Conservation (phyloP, 2,113 vertebrate species). For the Corythoichthys haematopterus region DNA sequence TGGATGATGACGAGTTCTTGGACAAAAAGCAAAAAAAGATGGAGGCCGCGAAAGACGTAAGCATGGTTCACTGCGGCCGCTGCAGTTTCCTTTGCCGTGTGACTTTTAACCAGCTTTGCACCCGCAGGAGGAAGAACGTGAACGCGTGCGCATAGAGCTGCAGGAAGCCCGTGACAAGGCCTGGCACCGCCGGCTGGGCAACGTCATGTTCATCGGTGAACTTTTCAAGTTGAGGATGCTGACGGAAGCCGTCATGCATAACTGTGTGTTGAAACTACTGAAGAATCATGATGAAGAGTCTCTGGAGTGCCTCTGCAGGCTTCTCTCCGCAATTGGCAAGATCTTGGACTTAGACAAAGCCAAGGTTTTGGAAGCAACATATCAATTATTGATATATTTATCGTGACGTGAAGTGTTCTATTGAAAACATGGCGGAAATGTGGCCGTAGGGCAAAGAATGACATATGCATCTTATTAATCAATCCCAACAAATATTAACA, state of each 20-base stretch:
- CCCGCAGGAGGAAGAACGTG: conserved; percentile 78
- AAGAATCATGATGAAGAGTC: conserved; percentile 98
- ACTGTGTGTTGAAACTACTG: conserved; percentile 94
- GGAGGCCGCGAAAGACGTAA: conserved; percentile 82
- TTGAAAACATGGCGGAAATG: no score
- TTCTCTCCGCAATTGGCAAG: conserved; percentile 96
- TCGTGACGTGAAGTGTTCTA: no score
- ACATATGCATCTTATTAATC: no score
- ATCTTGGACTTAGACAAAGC: conserved; percentile 96
- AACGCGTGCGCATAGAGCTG: conserved; percentile 84
- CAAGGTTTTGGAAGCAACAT: conserved; percentile 69
- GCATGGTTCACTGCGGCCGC: conserved; percentile 18
- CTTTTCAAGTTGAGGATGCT: conserved; percentile 98
- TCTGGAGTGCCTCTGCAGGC: conserved; percentile 92
- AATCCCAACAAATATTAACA: no score
- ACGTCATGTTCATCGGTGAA: conserved; percentile 97
- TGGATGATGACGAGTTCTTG: conserved; percentile 91
- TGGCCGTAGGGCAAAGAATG: no score
- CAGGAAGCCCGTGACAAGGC: conserved; percentile 84
- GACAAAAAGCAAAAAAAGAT: conserved; percentile 96
- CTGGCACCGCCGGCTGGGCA: conserved; percentile 88
- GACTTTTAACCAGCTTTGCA: neutral
- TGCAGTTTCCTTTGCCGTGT: neutral
- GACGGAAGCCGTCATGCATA: conserved; percentile 97
- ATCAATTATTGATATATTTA: no score